Conservation (phyloP, 2,113 vertebrate species). For the Oostethus manadensis region DNA sequence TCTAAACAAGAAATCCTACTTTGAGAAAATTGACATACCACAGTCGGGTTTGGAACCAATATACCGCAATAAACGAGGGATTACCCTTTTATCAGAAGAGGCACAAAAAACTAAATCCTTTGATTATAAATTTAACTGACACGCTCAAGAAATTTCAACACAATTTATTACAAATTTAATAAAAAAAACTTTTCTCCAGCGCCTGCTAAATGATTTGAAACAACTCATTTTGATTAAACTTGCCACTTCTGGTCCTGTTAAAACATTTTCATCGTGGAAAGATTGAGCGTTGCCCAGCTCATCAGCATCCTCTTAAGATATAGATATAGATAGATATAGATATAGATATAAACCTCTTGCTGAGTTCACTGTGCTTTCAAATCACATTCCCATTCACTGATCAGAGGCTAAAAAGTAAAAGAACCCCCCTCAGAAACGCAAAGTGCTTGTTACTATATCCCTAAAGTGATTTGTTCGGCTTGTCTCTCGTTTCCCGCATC, state of each 20-base stretch:
- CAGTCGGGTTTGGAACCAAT: too few species aligned
- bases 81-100: neutral
- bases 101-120: neutral
- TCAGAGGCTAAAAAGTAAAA: constrained; percentile 24
- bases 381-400: constrained; percentile 32
- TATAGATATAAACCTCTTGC: constrained; percentile 20
- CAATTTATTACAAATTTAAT: constrained; percentile 13
- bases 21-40: too few species aligned
- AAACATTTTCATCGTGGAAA: constrained; percentile 19
- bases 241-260: constrained; percentile 7
- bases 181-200: constrained; percentile 26
- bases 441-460: constrained; percentile 33
- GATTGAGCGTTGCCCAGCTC: constrained; percentile 21
- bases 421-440: constrained; percentile 22
- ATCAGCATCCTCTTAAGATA: constrained; percentile 22
- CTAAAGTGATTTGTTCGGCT: constrained; percentile 33
- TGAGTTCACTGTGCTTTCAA: constrained; percentile 21
- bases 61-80: too few species aligned
- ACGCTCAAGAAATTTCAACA: neutral
- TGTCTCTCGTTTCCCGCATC: constrained; percentile 11
- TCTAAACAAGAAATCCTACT: too few species aligned
- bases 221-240: constrained; percentile 22
- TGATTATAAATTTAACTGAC: neutral
- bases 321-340: too few species aligned
- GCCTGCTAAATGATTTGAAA: constrained; percentile 14